A percentile compares a stretch with the other conserved stretches of the same genome.
Conservation (phyloP, 92 coral and sea anemone species). For the Ricordea florida region DNA sequence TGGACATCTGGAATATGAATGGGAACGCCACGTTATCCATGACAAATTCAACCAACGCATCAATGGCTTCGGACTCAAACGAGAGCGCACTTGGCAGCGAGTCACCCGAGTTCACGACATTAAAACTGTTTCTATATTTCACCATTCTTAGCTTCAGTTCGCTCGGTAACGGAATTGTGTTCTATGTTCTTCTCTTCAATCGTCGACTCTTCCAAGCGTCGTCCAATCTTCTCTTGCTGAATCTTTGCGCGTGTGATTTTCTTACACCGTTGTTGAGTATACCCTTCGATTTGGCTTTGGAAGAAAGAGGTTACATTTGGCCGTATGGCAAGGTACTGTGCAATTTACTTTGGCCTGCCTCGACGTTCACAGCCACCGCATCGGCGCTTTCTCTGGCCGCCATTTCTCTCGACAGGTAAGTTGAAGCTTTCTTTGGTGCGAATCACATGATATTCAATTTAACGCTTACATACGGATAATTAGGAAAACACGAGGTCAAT, state of each 20-base stretch:
- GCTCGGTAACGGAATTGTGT: constrained; percentile 59
- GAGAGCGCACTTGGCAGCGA: no score
- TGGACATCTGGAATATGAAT: no score
- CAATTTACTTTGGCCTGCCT: constrained; percentile 76
- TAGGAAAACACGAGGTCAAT: no score
- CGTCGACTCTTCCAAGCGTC: constrained; percentile 47
- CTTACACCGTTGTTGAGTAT: constrained; percentile 77
- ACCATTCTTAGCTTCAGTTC: constrained; percentile 53
- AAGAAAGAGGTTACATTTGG: constrained; percentile 72
- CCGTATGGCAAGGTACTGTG: constrained; percentile 76
- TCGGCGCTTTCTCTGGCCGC: constrained; percentile 86
- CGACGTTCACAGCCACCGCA: constrained; percentile 81
- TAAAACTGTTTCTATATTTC: constrained; percentile 45
- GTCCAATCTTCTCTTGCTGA: constrained; percentile 51
- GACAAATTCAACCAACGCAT: no score
- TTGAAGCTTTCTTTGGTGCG: no score
- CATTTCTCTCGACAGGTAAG: constrained; percentile 83
- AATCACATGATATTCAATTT: no score
- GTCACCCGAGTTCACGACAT: constrained; percentile 36
- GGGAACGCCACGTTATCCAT: no score
- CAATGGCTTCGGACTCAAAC: no score
- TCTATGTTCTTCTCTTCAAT: constrained; percentile 40
- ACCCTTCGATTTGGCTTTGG: constrained; percentile 85
- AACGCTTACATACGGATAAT: no score
- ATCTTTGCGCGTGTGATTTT: constrained; percentile 67